These are phyloP conservation scores for Molossus molossus DNA, from an alignment of 2,797 vertebrate species.

Conservation along the genomic window DNA sequence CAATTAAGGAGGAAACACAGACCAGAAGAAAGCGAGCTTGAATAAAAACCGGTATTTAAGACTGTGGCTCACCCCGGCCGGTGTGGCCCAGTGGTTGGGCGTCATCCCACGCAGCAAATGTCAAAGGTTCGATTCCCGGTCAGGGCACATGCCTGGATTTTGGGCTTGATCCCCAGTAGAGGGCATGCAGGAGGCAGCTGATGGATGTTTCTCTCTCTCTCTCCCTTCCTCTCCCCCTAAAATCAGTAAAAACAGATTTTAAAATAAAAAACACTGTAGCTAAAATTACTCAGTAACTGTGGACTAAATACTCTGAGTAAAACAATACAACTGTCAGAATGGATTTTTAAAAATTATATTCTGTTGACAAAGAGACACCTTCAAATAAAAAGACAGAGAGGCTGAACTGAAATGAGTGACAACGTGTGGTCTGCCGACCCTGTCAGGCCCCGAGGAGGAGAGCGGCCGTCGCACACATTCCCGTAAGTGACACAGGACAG, in stretches of 20 bases:
- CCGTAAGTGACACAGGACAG: neutral
- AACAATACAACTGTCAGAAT: neutral
- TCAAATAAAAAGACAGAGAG: neutral
- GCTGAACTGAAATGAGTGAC: neutral
- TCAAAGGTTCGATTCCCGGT: too few relatives aligned
- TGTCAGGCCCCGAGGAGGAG: neutral
- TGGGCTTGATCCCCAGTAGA: too few relatives aligned
- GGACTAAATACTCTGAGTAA: neutral
- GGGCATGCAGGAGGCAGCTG: too few relatives aligned
- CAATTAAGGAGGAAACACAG: neutral
- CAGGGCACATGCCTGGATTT: too few relatives aligned
- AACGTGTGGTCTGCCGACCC: neutral
- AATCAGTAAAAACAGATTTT: too few relatives aligned
- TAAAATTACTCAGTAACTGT: neutral
- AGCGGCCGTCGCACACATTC: neutral
- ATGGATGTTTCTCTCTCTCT: too few relatives aligned
- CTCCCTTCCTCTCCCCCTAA: too few relatives aligned
- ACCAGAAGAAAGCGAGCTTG: neutral
- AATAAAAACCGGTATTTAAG: neutral
- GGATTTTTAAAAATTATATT: neutral
- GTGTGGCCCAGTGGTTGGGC: too few relatives aligned
- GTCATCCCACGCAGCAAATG: too few relatives aligned
- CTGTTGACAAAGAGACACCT: neutral
- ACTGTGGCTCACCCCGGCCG: neutral
- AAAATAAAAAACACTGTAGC: too few relatives aligned